Percentiles rank a stretch among this genome's conserved stretches.
Conservation (phyloP, 2,113 vertebrate genomes). For the Rhagologus leucostigma region DNA sequence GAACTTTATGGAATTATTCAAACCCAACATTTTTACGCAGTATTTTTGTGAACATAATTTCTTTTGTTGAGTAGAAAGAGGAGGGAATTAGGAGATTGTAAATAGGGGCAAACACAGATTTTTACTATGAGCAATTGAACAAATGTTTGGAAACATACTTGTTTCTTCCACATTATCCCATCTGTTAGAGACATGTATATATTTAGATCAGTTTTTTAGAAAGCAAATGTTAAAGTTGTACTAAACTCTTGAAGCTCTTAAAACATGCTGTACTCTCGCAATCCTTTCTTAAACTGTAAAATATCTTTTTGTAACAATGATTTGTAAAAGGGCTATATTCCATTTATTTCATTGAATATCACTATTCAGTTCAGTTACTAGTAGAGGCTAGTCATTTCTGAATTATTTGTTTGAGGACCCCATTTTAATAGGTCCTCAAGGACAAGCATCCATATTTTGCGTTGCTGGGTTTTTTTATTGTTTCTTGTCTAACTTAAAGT, state of each 20-base stretch:
- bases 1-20: background rate
- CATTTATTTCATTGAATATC: background rate
- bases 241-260: background rate
- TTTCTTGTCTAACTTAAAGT: background rate
- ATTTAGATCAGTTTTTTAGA: background rate
- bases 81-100: background rate
- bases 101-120: background rate
- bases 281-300: background rate
- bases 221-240: background rate
- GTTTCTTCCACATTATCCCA: background rate
- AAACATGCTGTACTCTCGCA: background rate
- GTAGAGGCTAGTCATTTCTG: background rate
- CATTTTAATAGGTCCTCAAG: background rate
- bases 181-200: background rate
- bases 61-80: background rate
- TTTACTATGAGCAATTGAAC: background rate
- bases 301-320: background rate
- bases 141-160: background rate
- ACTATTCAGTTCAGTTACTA: background rate
- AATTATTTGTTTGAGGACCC: background rate
- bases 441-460: background rate
- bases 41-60: background rate
- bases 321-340: background rate
- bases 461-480: background rate
- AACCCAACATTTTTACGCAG: background rate